phyloP scores from a whole-genome alignment of 2,113 vertebrate species.

The Lagenorhynchus albirostris region DNA sequence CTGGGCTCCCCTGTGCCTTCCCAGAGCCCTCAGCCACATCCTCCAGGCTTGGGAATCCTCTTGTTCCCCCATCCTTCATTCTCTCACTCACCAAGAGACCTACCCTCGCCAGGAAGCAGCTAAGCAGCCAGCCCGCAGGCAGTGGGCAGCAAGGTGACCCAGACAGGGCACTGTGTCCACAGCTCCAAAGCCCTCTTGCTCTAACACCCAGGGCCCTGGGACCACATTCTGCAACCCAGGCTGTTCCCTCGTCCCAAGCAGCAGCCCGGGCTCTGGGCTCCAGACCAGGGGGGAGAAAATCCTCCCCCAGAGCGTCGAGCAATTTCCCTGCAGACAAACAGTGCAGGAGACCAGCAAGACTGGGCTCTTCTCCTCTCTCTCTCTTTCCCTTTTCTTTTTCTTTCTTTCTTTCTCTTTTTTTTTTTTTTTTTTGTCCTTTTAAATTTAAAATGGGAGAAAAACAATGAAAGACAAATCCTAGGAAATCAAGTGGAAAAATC shows the following conservation, averaged over 20 bases:
- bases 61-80: neutral
- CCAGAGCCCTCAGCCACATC: neutral
- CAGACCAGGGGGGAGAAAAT: neutral
- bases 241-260: neutral
- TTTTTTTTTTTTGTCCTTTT: neutral
- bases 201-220: neutral
- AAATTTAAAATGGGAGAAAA: slow-evolving; percentile 50
- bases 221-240: neutral
- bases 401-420: neutral
- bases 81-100: neutral
- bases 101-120: neutral
- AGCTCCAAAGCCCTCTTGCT: neutral
- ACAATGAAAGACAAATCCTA: slow-evolving; percentile 46
- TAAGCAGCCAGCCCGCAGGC: no score
- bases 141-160: neutral
- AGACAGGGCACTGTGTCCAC: rapidly evolving
- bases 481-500: slow-evolving; percentile 65
- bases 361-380: neutral
- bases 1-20: neutral
- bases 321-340: neutral
- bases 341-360: neutral
- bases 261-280: neutral
- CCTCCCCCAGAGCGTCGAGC: rapidly evolving
- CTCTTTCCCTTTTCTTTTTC: neutral
- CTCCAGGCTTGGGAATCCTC: neutral